Evolutionary conservation across 2,797 vertebrate genomes (phyloP).

Genomic region (Labroides dimidiatus): DNA sequence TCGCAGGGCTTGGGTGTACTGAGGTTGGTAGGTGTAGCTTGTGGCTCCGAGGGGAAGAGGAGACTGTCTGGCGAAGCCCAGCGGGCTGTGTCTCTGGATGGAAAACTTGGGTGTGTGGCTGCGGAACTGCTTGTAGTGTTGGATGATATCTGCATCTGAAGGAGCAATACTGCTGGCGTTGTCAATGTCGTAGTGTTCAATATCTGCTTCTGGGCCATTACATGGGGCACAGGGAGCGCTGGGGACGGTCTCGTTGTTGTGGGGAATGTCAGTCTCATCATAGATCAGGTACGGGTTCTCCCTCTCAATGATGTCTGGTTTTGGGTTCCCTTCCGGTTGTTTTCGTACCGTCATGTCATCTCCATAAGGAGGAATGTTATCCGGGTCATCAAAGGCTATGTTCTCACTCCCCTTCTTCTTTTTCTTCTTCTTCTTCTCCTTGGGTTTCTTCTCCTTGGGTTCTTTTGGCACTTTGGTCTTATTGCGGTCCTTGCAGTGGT

Average conservation of each 20-base stretch:
- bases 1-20: conserved; percentile 90
- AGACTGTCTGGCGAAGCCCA: conserved; percentile 95
- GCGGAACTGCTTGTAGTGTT: conserved; percentile 98
- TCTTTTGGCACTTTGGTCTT: conserved; percentile 88
- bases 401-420: conserved; percentile 99
- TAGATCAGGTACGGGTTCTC: conserved; percentile 98
- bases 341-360: conserved; percentile 97
- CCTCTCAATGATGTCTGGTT: conserved; percentile 97
- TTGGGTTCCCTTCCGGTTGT: conserved; percentile 97
- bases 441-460: conserved; percentile 90
- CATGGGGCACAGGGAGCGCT: conserved; percentile 93
- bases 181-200: conserved; percentile 98
- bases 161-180: conserved; percentile 98
- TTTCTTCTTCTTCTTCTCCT: conserved; percentile 96
- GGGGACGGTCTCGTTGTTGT: conserved; percentile 89
- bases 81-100: conserved; percentile 96
- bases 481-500: conserved; percentile 90
- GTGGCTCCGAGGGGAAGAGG: conserved; percentile 94
- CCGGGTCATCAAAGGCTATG: conserved; percentile 94
- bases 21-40: conserved; percentile 94
- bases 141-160: conserved; percentile 96
- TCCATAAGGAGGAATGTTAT: conserved; percentile 94
- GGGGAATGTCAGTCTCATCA: conserved; percentile 93
- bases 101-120: conserved; percentile 98
- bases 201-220: conserved; percentile 88